These are phyloP conservation scores for Gymnothorax javanicus DNA, from an alignment of 2,797 vertebrate species.

Conservation along the genomic window DNA sequence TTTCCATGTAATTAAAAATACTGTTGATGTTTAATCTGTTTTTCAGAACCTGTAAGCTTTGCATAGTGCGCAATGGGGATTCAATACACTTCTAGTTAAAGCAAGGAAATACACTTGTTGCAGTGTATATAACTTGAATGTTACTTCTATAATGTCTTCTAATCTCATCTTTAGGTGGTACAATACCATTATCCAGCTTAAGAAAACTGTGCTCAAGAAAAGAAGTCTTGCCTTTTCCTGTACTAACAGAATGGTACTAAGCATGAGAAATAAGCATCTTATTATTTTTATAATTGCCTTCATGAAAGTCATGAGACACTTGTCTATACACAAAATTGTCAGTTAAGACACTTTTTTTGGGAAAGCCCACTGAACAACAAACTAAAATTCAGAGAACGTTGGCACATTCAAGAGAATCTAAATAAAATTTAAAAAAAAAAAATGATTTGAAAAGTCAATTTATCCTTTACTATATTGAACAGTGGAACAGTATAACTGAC, in stretches of 20 bases:
- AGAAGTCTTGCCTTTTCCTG: not conserved
- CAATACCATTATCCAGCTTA: not conserved
- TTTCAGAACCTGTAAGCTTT: not conserved
- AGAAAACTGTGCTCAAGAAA: not conserved
- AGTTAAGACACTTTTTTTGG: not conserved
- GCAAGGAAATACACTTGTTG: not conserved
- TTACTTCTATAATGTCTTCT: not conserved
- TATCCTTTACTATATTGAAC: no score
- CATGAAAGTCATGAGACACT: not conserved
- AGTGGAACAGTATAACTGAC: no score
- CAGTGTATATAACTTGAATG: not conserved
- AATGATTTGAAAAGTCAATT: no score
- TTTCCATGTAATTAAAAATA: not conserved
- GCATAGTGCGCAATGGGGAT: not conserved
- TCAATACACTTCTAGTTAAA: not conserved
- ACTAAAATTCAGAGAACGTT: not conserved
- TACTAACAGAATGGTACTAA: not conserved
- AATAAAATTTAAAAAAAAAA: no score
- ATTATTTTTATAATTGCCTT: not conserved
- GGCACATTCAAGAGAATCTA: no score
- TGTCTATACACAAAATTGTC: not conserved
- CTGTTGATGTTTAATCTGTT: not conserved
- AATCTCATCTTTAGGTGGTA: not conserved
- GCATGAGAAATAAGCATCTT: not conserved
- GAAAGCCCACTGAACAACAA: constrained; percentile 12